phyloP scores from a whole-genome alignment of 1,140 invertebrate genomes.

The Zaprionus vittiger region DNA sequence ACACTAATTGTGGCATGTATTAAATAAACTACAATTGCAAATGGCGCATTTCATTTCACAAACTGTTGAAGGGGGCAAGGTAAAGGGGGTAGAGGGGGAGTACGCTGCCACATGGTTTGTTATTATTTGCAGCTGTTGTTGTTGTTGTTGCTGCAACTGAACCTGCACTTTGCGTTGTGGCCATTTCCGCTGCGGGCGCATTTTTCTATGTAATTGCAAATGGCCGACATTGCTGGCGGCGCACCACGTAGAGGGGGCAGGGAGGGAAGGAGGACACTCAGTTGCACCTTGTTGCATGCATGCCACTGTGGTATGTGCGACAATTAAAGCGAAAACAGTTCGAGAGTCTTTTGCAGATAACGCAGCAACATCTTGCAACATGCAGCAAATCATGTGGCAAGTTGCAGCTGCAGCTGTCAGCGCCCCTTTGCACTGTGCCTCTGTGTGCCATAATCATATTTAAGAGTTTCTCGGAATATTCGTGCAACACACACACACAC shows the following conservation, averaged over 20 bases:
- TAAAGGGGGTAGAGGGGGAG: background rate
- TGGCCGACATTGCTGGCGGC: slow-evolving; percentile 44
- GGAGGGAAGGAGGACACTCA: background rate
- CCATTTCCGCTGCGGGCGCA: slow-evolving; percentile 63
- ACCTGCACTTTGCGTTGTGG: slow-evolving; percentile 60
- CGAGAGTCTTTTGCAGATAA: slow-evolving; percentile 33
- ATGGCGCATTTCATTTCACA: slow-evolving; percentile 73
- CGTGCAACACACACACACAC: slow-evolving; percentile 55
- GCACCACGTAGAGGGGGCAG: too few relatives aligned
- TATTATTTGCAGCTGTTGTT: slow-evolving; percentile 62
- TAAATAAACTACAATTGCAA: slow-evolving; percentile 83
- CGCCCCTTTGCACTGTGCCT: background rate
- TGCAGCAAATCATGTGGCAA: slow-evolving; percentile 8
- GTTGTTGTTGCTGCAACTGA: slow-evolving; percentile 24
- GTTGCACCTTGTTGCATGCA: slow-evolving; percentile 24
- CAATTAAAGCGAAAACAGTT: slow-evolving; percentile 73
- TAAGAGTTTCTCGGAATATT: slow-evolving; percentile 76
- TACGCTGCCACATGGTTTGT: slow-evolving; percentile 56
- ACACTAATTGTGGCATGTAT: slow-evolving; percentile 78
- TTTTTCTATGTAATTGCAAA: slow-evolving; percentile 76
- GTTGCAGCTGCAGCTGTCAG: slow-evolving; percentile 13
- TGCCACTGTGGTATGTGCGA: slow-evolving; percentile 59
- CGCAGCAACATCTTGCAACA: slow-evolving; percentile 12
- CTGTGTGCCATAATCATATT: slow-evolving; percentile 74
- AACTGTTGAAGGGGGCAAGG: background rate